phyloP scores from a whole-genome alignment of 2,888 invertebrate genomes.

The Mystacides longicornis region DNA sequence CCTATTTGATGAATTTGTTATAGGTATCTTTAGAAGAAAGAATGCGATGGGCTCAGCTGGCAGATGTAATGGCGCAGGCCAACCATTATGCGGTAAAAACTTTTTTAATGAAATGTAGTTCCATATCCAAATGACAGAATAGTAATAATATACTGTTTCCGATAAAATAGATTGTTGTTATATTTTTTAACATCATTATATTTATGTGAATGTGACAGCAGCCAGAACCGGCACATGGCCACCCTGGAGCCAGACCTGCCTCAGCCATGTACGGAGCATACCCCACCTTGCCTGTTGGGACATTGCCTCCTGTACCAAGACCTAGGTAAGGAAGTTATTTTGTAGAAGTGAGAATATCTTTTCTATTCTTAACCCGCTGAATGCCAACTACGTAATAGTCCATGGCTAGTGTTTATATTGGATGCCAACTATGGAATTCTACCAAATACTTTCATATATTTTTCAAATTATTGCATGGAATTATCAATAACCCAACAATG shows the following conservation, averaged over 20 bases:
- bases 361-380: too few species aligned
- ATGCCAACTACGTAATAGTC: too few species aligned
- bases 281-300: slow-evolving; percentile 54
- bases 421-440: too few species aligned
- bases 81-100: slow-evolving; percentile 72
- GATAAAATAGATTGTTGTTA: neutral
- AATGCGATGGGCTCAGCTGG: slow-evolving; percentile 82
- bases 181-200: neutral
- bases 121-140: neutral
- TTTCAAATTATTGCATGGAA: too few species aligned
- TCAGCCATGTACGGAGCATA: slow-evolving; percentile 78
- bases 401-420: too few species aligned
- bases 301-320: slow-evolving; percentile 64
- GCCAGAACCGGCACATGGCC: slow-evolving; percentile 63
- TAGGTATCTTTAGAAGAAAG: slow-evolving; percentile 70
- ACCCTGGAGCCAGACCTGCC: slow-evolving; percentile 66
- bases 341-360: too few species aligned
- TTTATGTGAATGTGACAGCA: slow-evolving; percentile 26
- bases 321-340: slow-evolving; percentile 64
- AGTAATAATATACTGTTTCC: neutral
- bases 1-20: too few species aligned
- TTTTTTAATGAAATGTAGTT: neutral
- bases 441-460: too few species aligned
- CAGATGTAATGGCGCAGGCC: slow-evolving; percentile 80
- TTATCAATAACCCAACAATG: too few species aligned